Evolutionary conservation across 2,888 invertebrate genomes (phyloP).

Genomic region (Gymnocheta viridis): DNA sequence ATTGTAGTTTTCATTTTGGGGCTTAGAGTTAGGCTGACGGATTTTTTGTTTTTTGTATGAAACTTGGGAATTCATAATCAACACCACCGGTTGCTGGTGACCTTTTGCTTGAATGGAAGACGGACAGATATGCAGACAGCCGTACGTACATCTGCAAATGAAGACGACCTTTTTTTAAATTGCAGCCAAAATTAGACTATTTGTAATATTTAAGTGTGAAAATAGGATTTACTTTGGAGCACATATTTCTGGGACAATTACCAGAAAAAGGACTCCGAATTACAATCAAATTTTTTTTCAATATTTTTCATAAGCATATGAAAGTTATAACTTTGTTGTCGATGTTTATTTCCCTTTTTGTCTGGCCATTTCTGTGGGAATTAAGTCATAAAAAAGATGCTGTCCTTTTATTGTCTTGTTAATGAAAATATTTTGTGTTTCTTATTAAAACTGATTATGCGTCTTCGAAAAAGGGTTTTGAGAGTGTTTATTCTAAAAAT

Average conservation of each 20-base stretch:
- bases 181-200: constrained; percentile 2
- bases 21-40: neutral
- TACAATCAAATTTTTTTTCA: constrained; percentile 1
- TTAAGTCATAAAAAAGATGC: constrained; percentile 24
- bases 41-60: neutral
- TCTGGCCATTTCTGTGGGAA: constrained; percentile 5
- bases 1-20: constrained; percentile 16
- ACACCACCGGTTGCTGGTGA: constrained; percentile 54
- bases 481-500: neutral
- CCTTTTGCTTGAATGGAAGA: constrained; percentile 31
- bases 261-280: constrained; percentile 45
- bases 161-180: constrained; percentile 22
- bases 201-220: constrained; percentile 52
- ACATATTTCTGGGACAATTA: constrained; percentile 48
- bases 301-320: constrained; percentile 36
- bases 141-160: constrained; percentile 14
- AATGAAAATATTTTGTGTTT: constrained; percentile 51
- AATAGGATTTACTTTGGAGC: constrained; percentile 1
- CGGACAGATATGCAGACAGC: neutral
- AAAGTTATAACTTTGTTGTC: constrained; percentile 42
- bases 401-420: constrained; percentile 64
- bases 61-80: constrained; percentile 21
- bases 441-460: constrained; percentile 22
- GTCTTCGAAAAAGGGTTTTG: neutral
- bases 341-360: constrained; percentile 42